Evolutionary conservation across 2,113 vertebrate species (phyloP).

Genomic region (Hemiscyllium ocellatum): DNA sequence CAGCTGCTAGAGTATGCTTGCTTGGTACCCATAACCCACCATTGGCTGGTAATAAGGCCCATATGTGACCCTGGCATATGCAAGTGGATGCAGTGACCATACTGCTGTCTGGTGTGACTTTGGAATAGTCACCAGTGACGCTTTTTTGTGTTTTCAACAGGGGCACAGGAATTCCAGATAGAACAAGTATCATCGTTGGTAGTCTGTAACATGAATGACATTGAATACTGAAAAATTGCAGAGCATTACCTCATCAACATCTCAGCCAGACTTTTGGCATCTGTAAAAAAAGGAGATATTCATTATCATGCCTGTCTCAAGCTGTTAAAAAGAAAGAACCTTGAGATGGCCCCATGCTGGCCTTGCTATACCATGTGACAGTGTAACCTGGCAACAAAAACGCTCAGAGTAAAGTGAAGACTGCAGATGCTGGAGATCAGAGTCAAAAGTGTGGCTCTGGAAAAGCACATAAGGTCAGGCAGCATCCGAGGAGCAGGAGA

Average conservation of each 20-base stretch:
- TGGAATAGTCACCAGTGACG: not conserved
- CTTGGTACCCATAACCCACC: not conserved
- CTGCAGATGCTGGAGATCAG: no score
- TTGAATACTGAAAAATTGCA: not conserved
- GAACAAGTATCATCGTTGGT: not conserved
- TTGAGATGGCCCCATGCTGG: not conserved
- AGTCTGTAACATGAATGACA: no score
- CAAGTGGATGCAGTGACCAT: not conserved
- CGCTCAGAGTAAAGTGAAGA: no score
- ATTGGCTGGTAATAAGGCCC: no score
- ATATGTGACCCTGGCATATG: no score
- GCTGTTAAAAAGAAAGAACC: not conserved
- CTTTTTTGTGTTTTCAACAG: not conserved
- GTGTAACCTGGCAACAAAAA: not conserved
- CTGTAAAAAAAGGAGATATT: constrained; percentile 67
- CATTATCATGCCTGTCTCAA: not conserved
- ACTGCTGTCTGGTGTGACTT: not conserved
- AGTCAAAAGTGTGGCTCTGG: no score
- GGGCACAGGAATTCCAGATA: not conserved
- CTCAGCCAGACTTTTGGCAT: constrained; percentile 97
- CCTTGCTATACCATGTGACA: not conserved
- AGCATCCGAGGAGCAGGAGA: no score
- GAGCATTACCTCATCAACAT: constrained; percentile 94
- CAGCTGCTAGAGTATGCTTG: no score
- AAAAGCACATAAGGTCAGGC: no score